Base-by-base conservation (phyloP, 2,797 vertebrate genomes). In the Lutjanus argentimaculatus region DNA sequence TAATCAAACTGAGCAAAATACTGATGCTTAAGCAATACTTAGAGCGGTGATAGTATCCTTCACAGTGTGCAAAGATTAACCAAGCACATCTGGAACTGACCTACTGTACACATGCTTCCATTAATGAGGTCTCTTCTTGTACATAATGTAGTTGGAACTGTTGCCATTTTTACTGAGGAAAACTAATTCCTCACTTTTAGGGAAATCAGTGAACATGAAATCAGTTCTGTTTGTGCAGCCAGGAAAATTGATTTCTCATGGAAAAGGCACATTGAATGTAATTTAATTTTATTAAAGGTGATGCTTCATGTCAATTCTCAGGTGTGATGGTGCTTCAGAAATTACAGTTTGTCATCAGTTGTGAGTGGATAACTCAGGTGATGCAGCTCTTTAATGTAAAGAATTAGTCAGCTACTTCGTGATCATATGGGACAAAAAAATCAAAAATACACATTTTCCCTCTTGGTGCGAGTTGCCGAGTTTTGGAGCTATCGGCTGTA, bases 201-300 rank as follows among this genome's bases (percentile, higher is more conserved):
- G 72, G 74, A 84, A 81, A 89, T 74, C 58, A 5, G 55, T 90
- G 52, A 88, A 84, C 81, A 87, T 87, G 76, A 89, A 90, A 85
- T 84, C 51, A 49, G 77, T 83, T 90, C 42, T 88, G 82, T 92
- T 91, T 91, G 88, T 92, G 88, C 84, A 87, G 88, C 85, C 85
- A 80, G 83, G 79, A 88, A 84, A 72, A 70, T 62, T 71, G 55
- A 83, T 88, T 89, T 91, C 80, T 92, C 77, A 88, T 90, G 83
- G 80, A 87, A 90, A 36, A 91, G 90, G 89, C 88, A 89, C 85
- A 86, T 77, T 91, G 92, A 93, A 94, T 94, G 94, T 94, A 92
- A 93, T 85, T 90, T 92, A 57, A 93, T 90, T 94, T 92, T 82
- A 94, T 94, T 95, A 94, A 93, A 94, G 92, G 80, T 90, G 88